Evolutionary conservation across 1,140 invertebrate species (phyloP).

Genomic region (Drosophila sp.): DNA sequence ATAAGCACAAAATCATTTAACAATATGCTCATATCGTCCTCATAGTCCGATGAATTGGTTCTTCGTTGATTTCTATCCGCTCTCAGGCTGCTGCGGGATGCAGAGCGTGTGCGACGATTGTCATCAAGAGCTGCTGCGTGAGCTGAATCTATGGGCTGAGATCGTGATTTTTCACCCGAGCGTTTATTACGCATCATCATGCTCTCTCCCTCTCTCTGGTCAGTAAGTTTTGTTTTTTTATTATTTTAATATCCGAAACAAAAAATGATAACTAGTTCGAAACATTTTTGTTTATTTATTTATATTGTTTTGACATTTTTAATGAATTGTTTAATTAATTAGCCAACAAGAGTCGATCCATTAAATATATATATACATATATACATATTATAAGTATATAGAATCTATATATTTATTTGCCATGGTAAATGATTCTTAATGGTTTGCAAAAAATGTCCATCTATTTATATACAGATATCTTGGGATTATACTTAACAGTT

Average conservation of each 20-base stretch:
- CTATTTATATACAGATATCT: constrained; percentile 13
- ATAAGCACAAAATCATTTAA: constrained; percentile 47
- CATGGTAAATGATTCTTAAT: constrained; percentile 17
- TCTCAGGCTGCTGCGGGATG: too few species aligned
- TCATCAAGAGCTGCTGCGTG: too few species aligned
- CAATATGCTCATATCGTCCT: constrained; percentile 13
- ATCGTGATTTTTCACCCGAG: too few species aligned
- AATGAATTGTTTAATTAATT: constrained; percentile 73
- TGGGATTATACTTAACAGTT: constrained; percentile 11
- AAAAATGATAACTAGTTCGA: not conserved
- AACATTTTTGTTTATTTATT: constrained; percentile 1
- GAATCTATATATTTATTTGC: not conserved
- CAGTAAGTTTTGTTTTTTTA: not conserved
- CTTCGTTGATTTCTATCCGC: not conserved
- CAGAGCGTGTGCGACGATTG: too few species aligned
- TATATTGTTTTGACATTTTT: constrained; percentile 55
- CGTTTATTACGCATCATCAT: too few species aligned
- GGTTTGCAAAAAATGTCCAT: not conserved
- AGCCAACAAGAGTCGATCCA: constrained; percentile 9
- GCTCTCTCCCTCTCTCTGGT: not conserved
- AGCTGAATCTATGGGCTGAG: too few species aligned
- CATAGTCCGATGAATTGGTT: not conserved
- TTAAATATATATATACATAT: not conserved
- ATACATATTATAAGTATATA: not conserved
- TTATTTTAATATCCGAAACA: not conserved